These are phyloP conservation scores for Ylistrum balloti DNA, from an alignment of 1,140 invertebrate species.

Conservation along the genomic window DNA sequence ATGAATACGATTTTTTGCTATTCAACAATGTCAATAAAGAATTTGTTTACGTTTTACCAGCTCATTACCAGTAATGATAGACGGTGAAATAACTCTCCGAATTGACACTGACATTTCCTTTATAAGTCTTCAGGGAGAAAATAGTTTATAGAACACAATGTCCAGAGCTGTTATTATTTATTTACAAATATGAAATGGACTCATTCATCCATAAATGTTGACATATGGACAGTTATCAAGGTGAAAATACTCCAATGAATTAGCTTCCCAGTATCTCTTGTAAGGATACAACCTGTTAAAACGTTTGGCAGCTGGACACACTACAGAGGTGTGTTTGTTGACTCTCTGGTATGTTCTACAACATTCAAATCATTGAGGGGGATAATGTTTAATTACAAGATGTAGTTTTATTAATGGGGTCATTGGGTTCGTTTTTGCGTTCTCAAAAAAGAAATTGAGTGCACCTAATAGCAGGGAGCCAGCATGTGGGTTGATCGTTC, in stretches of 20 bases:
- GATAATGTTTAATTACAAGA: conserved; percentile 36
- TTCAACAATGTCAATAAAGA: background rate
- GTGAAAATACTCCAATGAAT: background rate
- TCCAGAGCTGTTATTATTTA: background rate
- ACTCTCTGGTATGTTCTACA: background rate
- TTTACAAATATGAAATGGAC: background rate
- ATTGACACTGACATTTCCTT: conserved; percentile 1
- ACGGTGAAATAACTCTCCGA: background rate
- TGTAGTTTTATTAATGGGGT: conserved; percentile 9
- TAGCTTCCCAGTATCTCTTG: background rate
- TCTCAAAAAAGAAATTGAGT: background rate
- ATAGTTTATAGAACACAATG: background rate
- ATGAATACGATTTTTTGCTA: background rate
- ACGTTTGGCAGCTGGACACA: background rate
- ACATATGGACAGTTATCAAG: conserved; percentile 26
- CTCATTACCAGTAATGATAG: background rate
- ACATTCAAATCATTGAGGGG: background rate
- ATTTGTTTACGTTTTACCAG: background rate
- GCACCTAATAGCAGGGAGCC: background rate
- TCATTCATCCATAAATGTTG: background rate
- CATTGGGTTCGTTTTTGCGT: background rate
- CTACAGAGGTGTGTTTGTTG: background rate
- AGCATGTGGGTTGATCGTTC: background rate
- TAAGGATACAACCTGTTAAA: background rate
- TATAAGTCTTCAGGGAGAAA: background rate